Percentiles rank a stretch among this genome's conserved stretches.
Conservation (phyloP, 1,140 invertebrate genomes). For the Hylaeus anthracinus region DNA sequence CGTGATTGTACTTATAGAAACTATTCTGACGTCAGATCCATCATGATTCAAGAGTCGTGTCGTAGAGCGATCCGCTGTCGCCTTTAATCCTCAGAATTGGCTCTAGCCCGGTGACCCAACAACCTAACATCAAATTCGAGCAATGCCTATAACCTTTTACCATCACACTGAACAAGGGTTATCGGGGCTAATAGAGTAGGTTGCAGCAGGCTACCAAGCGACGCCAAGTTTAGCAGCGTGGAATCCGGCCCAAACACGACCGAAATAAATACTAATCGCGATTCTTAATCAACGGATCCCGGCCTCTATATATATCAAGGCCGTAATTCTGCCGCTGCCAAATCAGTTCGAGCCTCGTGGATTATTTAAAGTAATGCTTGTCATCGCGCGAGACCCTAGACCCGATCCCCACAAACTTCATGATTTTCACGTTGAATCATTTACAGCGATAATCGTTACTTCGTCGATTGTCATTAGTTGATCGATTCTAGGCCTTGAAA, state of each 20-base stretch:
- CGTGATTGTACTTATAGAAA: no score
- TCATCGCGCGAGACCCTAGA: neutral
- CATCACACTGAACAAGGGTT: conserved; percentile 50
- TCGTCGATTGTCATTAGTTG: neutral
- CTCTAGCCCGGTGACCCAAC: conserved; percentile 14
- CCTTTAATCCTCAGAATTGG: conserved; percentile 35
- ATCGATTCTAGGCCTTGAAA: no score
- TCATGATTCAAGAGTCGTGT: neutral
- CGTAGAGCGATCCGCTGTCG: no score
- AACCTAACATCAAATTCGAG: conserved; percentile 41
- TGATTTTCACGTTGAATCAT: neutral
- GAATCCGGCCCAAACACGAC: conserved; percentile 76
- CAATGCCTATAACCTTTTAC: conserved; percentile 68
- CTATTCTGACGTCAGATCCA: no score
- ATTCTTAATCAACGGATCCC: conserved; percentile 75
- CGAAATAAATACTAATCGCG: conserved; percentile 79
- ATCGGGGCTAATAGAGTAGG: conserved; percentile 79
- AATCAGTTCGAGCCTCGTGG: conserved; percentile 22
- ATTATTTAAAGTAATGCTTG: conserved; percentile 34
- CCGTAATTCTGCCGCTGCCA: conserved; percentile 38
- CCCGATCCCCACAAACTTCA: neutral
- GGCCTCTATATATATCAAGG: conserved; percentile 59
- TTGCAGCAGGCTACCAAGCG: conserved; percentile 69
- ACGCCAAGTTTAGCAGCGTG: conserved; percentile 75
- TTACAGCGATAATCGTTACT: no score